Evolutionary conservation across 2,888 invertebrate genomes (phyloP), one percentile per base, ranked within the genome.

Genomic region (Cheilosia vulpina): DNA sequence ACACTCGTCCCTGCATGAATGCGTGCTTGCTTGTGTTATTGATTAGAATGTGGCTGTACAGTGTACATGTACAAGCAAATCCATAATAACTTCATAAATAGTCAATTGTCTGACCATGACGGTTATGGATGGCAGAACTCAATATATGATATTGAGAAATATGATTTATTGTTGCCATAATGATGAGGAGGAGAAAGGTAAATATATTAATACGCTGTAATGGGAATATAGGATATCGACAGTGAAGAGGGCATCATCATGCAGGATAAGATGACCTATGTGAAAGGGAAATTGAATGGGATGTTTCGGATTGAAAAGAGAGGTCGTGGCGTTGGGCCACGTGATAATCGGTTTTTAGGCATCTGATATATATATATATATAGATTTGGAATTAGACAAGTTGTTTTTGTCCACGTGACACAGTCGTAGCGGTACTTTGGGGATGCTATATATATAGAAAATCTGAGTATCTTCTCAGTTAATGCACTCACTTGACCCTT

Each of bases 121-220:
- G 34, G 57, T 63, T 57, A 27, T 34, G 55, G 75, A 57, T 75
- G 55, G 65, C 19, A 75, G 47, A 65, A 75, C 57, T 75, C 75
- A 57, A 75, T 65, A 41, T 57, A 75, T 27, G 45, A 57, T 65
- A 75, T 75, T 75, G 75, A 15, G 55, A 65, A 75, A 65, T 63
- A 75, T 75, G 75, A 75, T 75, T 75, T 75, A 75, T 75, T 75
- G 57, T 38, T 65, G 53, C 21, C 65, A 27, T 38, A 65, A 17
- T 47, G 65, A 57, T 57, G 47, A 38, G 47, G 0, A 65, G 17
- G 27, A 38, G 55, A 31, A 31, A 62, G 41, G 50, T 27, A 38
- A 52, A 19, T 71, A 52, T 38, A 60, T 60, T 41, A 60, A 71
- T 60, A 52, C 58, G 13, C 13, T 38, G 24, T 60, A 71, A 60